Base-by-base conservation (phyloP, 2,113 vertebrate species). In the Chaetorhynchus papuensis region DNA sequence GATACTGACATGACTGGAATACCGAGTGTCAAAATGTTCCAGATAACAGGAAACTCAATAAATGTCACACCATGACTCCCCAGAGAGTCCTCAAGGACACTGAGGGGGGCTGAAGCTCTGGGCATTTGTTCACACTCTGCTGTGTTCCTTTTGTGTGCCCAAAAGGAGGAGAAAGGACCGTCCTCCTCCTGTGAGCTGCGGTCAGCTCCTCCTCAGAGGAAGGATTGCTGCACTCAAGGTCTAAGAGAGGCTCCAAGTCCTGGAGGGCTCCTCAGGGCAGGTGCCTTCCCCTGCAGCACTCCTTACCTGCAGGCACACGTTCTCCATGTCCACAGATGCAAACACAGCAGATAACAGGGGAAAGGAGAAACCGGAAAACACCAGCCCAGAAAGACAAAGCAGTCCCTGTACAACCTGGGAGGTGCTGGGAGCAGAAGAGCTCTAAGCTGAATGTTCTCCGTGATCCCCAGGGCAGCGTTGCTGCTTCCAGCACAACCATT, bases 241-340 rank as follows among this genome's bases (percentile, higher is more conserved):
- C 37, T 52, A 3, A 15, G 16, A 13, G 26, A 70, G 47, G 10
- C 16, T 10, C 37, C 0, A 4, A 15, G 44, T 59, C 74, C 86
- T 66, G 31, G 17, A 19, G 49, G 11, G 15, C 11, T 37, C 28
- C 39, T 52, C 22, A 4, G 39, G 50, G 33, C 1, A 16, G 11
- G 7, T 30, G 17, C 70, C 45, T 21, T 59, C 23, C 53, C 65
- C 39, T 68, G 45, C 8, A 54, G 89, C 30, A 1, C 16, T 24
- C 31, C 16, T 4, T 0, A 1, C 23, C 3, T 10, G 19, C 60
- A 30, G 23, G 22, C n/a, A 50, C 41, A 9, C 3, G 0, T 2
- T 9, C 52, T 4, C 15, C n/a, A 6, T 1, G 5, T 10, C 5
- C 42, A n/a, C 1, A 45, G 7, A 2, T 5, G 11, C 20, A 53